A percentile compares a stretch with the other conserved stretches of the same genome.
These are phyloP conservation scores for Emmelina monodactyla DNA, from an alignment of 2,888 invertebrate species.

Conservation along the genomic window DNA sequence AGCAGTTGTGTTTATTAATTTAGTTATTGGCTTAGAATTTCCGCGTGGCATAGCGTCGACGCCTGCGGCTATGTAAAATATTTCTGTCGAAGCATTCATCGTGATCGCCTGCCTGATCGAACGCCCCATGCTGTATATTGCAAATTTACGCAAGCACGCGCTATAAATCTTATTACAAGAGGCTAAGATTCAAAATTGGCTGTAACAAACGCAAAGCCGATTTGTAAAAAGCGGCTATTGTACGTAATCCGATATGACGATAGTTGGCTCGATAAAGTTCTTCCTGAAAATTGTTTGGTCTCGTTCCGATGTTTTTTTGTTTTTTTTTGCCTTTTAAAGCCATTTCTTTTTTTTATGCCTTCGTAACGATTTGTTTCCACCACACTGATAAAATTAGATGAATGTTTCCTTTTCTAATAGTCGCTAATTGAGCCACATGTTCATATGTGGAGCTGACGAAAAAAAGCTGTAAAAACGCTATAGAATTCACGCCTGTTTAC, in stretches of 20 bases:
- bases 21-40: constrained; percentile 61
- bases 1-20: too few relatives aligned
- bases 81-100: constrained; percentile 65
- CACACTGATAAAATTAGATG: too few relatives aligned
- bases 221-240: constrained; percentile 39
- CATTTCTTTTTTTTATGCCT: too few relatives aligned
- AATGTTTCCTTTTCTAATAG: too few relatives aligned
- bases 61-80: constrained; percentile 63
- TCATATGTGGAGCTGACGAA: not conserved
- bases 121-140: constrained; percentile 20
- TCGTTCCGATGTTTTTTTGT: constrained; percentile 26
- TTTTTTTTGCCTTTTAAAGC: too few relatives aligned
- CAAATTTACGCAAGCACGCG: constrained; percentile 20
- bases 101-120: constrained; percentile 57
- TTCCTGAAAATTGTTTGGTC: constrained; percentile 46
- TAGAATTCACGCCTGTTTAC: not conserved
- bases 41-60: constrained; percentile 42
- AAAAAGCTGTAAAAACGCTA: not conserved
- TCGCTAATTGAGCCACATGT: constrained; percentile 1
- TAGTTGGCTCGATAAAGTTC: constrained; percentile 46
- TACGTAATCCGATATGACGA: constrained; percentile 51
- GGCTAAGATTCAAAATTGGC: constrained; percentile 25
- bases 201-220: constrained; percentile 16
- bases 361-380: too few relatives aligned
- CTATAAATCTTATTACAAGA: constrained; percentile 4